These are phyloP conservation scores for Cosmopolites sordidus DNA, from an alignment of 2,888 invertebrate species.

Conservation along the genomic window DNA sequence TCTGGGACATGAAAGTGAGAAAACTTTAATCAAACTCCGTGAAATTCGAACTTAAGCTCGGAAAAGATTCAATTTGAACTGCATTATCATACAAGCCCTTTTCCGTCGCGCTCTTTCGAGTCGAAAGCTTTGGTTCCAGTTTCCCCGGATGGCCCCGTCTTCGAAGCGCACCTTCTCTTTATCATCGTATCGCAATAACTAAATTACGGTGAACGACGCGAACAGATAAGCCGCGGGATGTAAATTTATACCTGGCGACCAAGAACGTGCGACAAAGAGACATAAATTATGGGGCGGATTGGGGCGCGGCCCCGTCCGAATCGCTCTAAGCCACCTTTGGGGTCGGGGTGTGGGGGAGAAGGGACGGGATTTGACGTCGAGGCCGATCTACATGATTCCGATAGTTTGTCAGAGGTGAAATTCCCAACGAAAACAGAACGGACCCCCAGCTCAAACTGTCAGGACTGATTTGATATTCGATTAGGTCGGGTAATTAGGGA, in stretches of 20 bases:
- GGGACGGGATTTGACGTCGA: background rate
- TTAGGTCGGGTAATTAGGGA: background rate
- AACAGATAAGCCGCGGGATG: background rate
- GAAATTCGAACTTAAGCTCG: too few relatives aligned
- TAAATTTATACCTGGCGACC: slow-evolving; percentile 20
- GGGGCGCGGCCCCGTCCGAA: background rate
- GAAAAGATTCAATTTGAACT: too few relatives aligned
- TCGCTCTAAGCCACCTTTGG: background rate
- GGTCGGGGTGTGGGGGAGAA: too few relatives aligned
- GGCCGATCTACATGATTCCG: background rate
- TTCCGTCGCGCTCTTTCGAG: too few relatives aligned
- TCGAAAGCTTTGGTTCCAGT: too few relatives aligned
- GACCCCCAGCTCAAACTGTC: background rate
- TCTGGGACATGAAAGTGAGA: too few relatives aligned
- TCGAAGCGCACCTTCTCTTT: background rate
- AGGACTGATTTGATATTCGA: slow-evolving; percentile 1
- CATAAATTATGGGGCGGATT: slow-evolving; percentile 18
- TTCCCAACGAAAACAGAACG: background rate
- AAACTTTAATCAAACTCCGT: too few relatives aligned
- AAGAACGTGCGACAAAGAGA: slow-evolving; percentile 21
- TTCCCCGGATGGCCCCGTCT: too few relatives aligned
- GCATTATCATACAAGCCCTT: too few relatives aligned
- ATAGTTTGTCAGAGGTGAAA: slow-evolving; percentile 1
- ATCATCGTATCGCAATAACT: background rate
- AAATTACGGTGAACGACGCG: background rate